Evolutionary conservation across 2,888 invertebrate species (phyloP), one percentile per base, ranked within the genome.

Genomic region (Leucania comma): DNA sequence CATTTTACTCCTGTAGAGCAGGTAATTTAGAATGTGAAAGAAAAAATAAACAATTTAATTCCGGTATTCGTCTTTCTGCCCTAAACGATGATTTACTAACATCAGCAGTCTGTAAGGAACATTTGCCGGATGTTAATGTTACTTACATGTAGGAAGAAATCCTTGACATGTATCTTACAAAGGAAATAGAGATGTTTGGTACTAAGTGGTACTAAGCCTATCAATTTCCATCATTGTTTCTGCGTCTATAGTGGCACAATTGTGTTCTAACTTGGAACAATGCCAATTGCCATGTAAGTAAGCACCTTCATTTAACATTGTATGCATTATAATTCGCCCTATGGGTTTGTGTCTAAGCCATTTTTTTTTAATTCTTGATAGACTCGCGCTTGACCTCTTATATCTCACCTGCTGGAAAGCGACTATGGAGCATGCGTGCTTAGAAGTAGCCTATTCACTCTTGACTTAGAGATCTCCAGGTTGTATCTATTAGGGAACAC

Each of bases 141-240:
- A 20, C 22, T n/a, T 22, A n/a, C 12, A 51, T 57, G 32, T 56
- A 12, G 12, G 17, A 48, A 68, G 26, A 10, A 22, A 65, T 63
- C 72, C 72, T 75, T 75, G 58, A 58, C 59, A 51, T 17, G 35
- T 26, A 58, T 20, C 57, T 75, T 46, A 58, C 56, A 71, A 70
- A 58, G 54, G 57, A 56, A 61, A 63, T 54, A 14, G 9, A 24
- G n/a, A 6, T 51, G 57, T 62, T 70, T 51, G 58, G 17, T 29
- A 29, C 29, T 29, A n/a, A n/a, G n/a, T n/a, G n/a, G n/a, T 57
- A 60, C 24, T 32, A 42, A 68, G 10, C 35, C 46, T 22, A 65
- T 64, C 24, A n/a, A 29, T 22, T 70, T 62, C 54, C 59, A 64
- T 64, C 32, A 74, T 65, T 75, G 66, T 78, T 70, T 69, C 35